Evolutionary conservation across 2,888 invertebrate species (phyloP).

Genomic region (Drosophila anceps): DNA sequence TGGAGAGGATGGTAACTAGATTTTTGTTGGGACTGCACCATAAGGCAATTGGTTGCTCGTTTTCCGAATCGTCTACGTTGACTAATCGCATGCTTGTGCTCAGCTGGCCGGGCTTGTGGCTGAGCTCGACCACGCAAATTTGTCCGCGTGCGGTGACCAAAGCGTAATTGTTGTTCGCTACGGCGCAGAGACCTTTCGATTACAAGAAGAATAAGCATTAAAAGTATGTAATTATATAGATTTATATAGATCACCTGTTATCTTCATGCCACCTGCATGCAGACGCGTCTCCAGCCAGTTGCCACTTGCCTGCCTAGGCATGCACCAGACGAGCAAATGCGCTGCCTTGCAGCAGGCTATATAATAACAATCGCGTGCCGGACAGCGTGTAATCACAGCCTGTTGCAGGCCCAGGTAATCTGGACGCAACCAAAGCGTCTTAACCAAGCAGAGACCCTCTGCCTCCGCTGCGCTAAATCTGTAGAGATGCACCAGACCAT

Average conservation of each 20-base stretch:
- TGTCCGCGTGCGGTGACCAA: conserved; percentile 67
- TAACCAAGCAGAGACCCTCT: conserved; percentile 47
- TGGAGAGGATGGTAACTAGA: conserved; percentile 69
- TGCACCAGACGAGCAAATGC: conserved; percentile 76
- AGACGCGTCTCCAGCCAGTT: conserved; percentile 51
- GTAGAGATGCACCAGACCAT: conserved; percentile 77
- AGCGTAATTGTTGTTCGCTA: conserved; percentile 60
- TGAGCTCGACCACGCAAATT: conserved; percentile 60
- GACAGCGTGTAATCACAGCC: conserved; percentile 57
- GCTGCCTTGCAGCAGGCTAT: conserved; percentile 76
- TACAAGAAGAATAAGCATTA: not conserved
- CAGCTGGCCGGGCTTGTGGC: conserved; percentile 44
- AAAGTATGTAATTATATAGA: too few species aligned
- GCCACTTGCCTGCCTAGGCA: conserved; percentile 30
- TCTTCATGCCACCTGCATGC: conserved; percentile 76
- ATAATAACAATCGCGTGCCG: conserved; percentile 57
- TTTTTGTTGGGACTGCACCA: conserved; percentile 66
- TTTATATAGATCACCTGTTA: conserved; percentile 66
- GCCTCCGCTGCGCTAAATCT: conserved; percentile 25
- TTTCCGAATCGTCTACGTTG: conserved; percentile 43
- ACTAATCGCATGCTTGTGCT: conserved; percentile 43
- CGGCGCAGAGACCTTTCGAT: conserved; percentile 68
- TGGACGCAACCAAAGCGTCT: conserved; percentile 74
- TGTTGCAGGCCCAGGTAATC: conserved; percentile 78
- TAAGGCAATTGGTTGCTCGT: conserved; percentile 77